Evolutionary conservation across 2,888 invertebrate genomes (phyloP).

Genomic region (Monochamus alternatus): DNA sequence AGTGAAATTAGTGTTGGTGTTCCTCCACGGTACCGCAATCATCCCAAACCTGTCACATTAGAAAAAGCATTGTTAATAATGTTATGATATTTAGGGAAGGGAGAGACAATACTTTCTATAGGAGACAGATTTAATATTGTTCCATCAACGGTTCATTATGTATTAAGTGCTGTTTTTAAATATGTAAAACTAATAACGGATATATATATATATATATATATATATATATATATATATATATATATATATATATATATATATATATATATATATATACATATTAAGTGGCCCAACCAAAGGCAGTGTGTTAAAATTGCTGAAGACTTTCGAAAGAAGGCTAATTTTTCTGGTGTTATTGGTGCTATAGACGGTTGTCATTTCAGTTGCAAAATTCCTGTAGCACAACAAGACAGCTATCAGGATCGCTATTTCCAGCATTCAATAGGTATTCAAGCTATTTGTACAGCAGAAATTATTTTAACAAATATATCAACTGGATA

Average conservation of each 20-base stretch:
- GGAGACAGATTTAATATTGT: conserved; percentile 8
- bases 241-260: no score
- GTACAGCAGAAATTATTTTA: background rate
- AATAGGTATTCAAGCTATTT: background rate
- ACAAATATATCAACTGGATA: conserved; percentile 9
- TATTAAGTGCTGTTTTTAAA: background rate
- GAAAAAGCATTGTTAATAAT: background rate
- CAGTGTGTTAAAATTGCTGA: background rate
- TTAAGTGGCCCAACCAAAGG: background rate
- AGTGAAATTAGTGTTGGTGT: background rate
- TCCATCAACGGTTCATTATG: conserved; percentile 2
- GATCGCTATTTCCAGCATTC: background rate
- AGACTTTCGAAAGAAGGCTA: background rate
- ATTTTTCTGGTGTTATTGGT: background rate
- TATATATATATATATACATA: background rate
- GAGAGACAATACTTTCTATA: background rate
- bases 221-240: no score
- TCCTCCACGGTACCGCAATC: background rate
- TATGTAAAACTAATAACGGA: background rate
- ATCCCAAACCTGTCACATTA: background rate
- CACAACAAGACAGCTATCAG: background rate
- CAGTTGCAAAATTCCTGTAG: background rate
- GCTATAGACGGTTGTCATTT: background rate
- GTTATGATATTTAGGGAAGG: background rate
- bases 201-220: no score